Evolutionary conservation across 2,797 vertebrate species (phyloP), one percentile per base, ranked within the genome.

Genomic region (Falco berigora): DNA sequence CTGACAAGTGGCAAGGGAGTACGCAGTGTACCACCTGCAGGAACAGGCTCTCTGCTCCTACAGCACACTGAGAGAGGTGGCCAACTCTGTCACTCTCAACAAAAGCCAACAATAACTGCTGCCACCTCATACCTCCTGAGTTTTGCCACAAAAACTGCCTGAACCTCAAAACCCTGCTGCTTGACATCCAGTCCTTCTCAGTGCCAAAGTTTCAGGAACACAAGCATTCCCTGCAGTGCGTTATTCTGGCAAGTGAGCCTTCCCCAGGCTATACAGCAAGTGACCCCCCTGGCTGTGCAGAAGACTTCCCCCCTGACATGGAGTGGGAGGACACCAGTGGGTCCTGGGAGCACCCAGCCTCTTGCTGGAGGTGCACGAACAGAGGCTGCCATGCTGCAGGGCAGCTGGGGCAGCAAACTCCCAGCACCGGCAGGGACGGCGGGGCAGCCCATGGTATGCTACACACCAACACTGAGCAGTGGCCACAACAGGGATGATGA

Each of bases 391-490:
- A 14, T 23, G 24, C 14, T 3, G 0, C 76, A 67, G 52, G 42
- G 68, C 25, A 86, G 32, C 6, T 0, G 0, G 40, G n/a, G 13
- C 24, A 44, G 2, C 34, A 16, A 30, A 38, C 15, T 76, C 32
- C 69, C 34, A 61, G 27, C 28, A 62, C 25, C 44, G 40, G 32
- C 28, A 40, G 44, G 59, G 47, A 84, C 4, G 1, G 5, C 3
- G 49, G 36, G 53, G 24, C 72, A 64, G 56, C 8, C 55, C 30
- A 5, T 4, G 34, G 14, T 14, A 16, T 64, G 77, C 93, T 32
- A 22, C 88, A 68, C 90, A 56, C 73, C 40, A 62, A 92, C 94
- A 95, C 28, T 20, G 34, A 90, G 96, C 95, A 89, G 96, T 1
- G 28, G 10, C n/a, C 76, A 12, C 72, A 52, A 40, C 15, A 42